phyloP scores from a whole-genome alignment of 2,797 vertebrate species.

The Gadopsis marmoratus region DNA sequence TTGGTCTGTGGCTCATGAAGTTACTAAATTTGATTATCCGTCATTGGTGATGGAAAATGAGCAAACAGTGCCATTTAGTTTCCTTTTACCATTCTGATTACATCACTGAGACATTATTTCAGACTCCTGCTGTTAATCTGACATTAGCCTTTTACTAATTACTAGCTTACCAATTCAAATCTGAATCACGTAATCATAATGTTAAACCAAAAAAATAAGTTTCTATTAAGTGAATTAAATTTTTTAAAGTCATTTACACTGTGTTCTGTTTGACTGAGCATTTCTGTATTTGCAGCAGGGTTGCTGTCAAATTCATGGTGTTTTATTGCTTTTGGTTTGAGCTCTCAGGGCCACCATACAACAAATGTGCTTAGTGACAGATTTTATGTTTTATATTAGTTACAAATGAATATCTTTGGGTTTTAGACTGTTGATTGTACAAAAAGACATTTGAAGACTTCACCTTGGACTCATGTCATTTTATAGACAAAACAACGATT shows the following conservation, averaged over 20 bases:
- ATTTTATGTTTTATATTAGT: neutral
- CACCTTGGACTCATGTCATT: neutral
- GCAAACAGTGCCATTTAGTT: too few relatives aligned
- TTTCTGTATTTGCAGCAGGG: neutral
- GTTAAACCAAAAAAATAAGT: neutral
- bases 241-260: neutral
- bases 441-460: neutral
- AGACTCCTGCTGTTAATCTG: neutral
- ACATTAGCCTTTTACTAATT: neutral
- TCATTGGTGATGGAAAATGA: neutral
- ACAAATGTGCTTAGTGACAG: neutral
- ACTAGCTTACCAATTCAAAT: neutral
- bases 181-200: neutral
- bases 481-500: neutral
- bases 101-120: neutral
- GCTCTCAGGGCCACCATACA: neutral
- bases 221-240: neutral
- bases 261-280: neutral
- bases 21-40: neutral
- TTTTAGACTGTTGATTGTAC: neutral
- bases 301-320: neutral
- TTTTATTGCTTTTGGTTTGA: neutral
- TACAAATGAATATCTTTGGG: neutral
- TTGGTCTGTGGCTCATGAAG: neutral
- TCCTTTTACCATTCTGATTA: neutral